Conservation (phyloP, 2,113 vertebrate species). For the Okapia johnstoni region DNA sequence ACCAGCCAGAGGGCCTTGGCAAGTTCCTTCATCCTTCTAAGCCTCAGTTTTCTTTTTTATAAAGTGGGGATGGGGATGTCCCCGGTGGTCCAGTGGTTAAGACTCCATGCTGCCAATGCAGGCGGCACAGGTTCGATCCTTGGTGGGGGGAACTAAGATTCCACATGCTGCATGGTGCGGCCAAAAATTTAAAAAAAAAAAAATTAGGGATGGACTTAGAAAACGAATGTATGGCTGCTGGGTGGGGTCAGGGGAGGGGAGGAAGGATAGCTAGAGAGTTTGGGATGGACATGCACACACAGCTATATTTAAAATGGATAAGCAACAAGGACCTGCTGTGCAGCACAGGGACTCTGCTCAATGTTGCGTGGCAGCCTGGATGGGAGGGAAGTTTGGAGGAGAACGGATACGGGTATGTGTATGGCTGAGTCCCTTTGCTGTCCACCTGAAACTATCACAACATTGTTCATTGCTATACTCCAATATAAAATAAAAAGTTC, state of each 20-base stretch:
- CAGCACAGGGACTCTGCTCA: neutral
- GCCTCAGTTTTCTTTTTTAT: neutral
- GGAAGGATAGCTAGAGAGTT: neutral
- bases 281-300: neutral
- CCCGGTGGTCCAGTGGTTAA: neutral
- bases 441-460: neutral
- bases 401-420: neutral
- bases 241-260: neutral
- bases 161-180: neutral
- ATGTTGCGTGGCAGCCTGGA: neutral
- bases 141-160: neutral
- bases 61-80: neutral
- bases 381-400: neutral
- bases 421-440: neutral
- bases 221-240: neutral
- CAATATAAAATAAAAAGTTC: neutral
- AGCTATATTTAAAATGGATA: neutral
- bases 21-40: neutral
- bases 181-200: neutral
- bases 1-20: neutral
- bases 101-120: neutral
- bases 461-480: neutral
- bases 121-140: neutral
- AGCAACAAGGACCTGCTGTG: neutral
- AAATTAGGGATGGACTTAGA: neutral